phyloP scores from a whole-genome alignment of 2,797 vertebrate genomes.

The Triplophysa yarkandensis region DNA sequence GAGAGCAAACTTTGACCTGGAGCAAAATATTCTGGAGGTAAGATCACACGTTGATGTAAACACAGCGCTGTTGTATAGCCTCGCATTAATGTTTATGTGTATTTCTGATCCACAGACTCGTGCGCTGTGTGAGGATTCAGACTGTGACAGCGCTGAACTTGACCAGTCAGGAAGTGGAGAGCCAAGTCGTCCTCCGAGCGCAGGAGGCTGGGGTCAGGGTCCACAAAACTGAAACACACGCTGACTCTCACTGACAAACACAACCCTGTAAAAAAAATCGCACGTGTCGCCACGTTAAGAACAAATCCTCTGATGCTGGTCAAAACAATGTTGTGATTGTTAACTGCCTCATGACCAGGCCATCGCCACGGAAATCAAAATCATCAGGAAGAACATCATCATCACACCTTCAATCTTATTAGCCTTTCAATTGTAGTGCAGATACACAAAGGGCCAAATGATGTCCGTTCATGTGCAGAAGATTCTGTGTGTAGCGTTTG shows the following conservation, averaged over 20 bases:
- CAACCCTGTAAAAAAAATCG: slow-evolving; percentile 7
- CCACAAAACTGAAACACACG: slow-evolving; percentile 49
- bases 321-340: slow-evolving; percentile 26
- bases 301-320: slow-evolving; percentile 43
- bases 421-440: slow-evolving; percentile 3
- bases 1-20: slow-evolving; percentile 79
- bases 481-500: neutral
- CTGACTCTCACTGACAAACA: neutral
- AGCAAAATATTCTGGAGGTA: slow-evolving; percentile 71
- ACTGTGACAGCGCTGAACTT: slow-evolving; percentile 90
- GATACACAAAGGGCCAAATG: neutral
- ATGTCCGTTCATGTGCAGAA: neutral
- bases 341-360: slow-evolving; percentile 46
- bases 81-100: neutral
- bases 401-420: neutral
- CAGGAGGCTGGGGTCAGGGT: slow-evolving; percentile 75
- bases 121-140: slow-evolving; percentile 84
- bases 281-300: slow-evolving; percentile 44
- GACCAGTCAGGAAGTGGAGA: slow-evolving; percentile 89
- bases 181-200: slow-evolving; percentile 82
- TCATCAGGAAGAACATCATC: neutral
- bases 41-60: no score
- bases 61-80: neutral
- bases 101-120: slow-evolving; percentile 65
- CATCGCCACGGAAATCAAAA: slow-evolving; percentile 21